These are phyloP conservation scores for Cordilura impudica DNA, from an alignment of 2,888 invertebrate genomes.

Conservation along the genomic window DNA sequence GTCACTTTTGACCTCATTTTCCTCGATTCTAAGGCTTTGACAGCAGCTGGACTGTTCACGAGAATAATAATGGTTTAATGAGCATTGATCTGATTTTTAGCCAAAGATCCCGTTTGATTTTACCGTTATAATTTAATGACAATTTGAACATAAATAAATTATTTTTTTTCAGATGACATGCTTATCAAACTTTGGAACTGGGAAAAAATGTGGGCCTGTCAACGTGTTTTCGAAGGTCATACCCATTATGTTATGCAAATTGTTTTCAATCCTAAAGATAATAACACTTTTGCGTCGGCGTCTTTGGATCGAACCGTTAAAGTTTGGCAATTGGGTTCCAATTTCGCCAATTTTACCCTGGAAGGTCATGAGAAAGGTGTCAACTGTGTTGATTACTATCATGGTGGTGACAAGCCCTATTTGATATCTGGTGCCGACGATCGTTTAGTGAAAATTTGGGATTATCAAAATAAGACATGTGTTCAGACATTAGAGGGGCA, in stretches of 20 bases:
- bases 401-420: constrained; percentile 99
- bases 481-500: constrained; percentile 99
- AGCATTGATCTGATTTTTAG: too few species aligned
- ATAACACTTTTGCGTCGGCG: constrained; percentile 99
- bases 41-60: too few species aligned
- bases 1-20: too few species aligned
- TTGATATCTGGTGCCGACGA: constrained; percentile 99
- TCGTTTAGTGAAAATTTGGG: constrained; percentile 98
- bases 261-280: constrained; percentile 99
- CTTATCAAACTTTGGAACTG: constrained; percentile 99
- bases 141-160: too few species aligned
- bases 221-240: constrained; percentile 99
- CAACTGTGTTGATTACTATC: constrained; percentile 99
- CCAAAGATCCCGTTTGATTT: too few species aligned
- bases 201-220: constrained; percentile 99
- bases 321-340: constrained; percentile 98
- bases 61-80: too few species aligned
- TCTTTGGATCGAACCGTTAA: constrained; percentile 98
- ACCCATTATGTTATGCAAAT: constrained; percentile 99
- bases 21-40: too few species aligned
- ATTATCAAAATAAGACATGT: constrained; percentile 99
- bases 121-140: too few species aligned
- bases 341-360: constrained; percentile 97
- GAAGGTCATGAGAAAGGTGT: constrained; percentile 99
- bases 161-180: constrained; percentile 91